Conservation (phyloP, 92 coral and sea anemone species). For the Actinostola sp. region DNA sequence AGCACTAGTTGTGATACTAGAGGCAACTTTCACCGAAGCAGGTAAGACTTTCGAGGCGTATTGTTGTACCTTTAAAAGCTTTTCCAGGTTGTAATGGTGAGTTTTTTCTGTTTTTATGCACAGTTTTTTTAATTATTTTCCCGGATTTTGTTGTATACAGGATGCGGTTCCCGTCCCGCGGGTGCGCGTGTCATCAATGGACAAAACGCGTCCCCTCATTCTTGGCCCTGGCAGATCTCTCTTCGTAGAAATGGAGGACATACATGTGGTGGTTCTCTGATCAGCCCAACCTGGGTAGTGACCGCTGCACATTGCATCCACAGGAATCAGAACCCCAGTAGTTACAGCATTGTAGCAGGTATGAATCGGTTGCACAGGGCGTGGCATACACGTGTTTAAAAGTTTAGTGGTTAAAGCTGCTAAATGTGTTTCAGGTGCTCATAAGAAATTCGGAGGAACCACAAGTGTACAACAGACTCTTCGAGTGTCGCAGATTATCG, state of each 20-base stretch:
- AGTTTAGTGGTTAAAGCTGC: not conserved
- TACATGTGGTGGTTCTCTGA: slow-evolving; percentile 70
- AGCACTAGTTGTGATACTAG: not conserved
- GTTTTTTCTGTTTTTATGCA: not conserved
- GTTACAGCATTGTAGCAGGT: slow-evolving; percentile 51
- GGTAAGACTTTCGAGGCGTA: not conserved
- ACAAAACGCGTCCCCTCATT: slow-evolving; percentile 54
- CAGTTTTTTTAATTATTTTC: not conserved
- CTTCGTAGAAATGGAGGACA: slow-evolving; percentile 53
- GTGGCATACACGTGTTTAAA: too few species aligned
- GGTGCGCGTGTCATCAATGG: slow-evolving; percentile 70
- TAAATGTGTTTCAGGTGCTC: slow-evolving; percentile 24
- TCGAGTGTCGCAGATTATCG: slow-evolving; percentile 17
- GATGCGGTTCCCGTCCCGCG: slow-evolving; percentile 59
- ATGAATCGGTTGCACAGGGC: not conserved
- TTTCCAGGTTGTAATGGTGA: too few species aligned
- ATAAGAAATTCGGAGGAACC: slow-evolving; percentile 18
- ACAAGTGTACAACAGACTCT: slow-evolving; percentile 29
- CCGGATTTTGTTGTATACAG: slow-evolving; percentile 17
- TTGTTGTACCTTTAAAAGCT: too few species aligned
- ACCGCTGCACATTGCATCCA: slow-evolving; percentile 77
- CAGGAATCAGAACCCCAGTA: slow-evolving; percentile 32
- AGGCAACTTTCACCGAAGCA: not conserved
- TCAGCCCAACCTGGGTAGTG: slow-evolving; percentile 60
- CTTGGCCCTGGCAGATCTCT: slow-evolving; percentile 86